Evolutionary conservation across 2,888 invertebrate species (phyloP).

Genomic region (Griposia aprilina): DNA sequence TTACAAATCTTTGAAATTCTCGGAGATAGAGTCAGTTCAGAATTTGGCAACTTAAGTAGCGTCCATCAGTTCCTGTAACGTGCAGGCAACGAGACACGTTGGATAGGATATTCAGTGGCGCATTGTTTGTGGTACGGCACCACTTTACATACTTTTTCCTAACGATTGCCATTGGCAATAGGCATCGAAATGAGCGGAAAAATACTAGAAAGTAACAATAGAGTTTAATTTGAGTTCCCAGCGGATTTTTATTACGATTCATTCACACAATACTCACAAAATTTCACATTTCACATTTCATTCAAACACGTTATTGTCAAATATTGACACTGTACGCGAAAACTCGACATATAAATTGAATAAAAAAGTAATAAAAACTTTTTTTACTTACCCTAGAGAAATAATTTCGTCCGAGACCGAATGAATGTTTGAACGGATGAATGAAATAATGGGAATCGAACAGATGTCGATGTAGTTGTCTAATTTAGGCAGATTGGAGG

Average conservation of each 20-base stretch:
- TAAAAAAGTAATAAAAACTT: constrained; percentile 34
- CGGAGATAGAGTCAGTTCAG: too few relatives aligned
- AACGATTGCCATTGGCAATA: background rate
- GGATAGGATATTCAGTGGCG: too few relatives aligned
- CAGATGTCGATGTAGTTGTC: constrained; percentile 51
- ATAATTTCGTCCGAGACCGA: constrained; percentile 47
- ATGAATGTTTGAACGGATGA: constrained; percentile 63
- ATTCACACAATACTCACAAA: background rate
- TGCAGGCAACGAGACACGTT: too few relatives aligned
- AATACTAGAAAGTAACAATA: constrained; percentile 4
- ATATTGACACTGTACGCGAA: constrained; percentile 37
- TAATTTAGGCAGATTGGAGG: constrained; percentile 57
- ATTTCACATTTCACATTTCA: constrained; percentile 1
- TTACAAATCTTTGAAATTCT: too few relatives aligned
- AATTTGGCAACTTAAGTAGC: too few relatives aligned
- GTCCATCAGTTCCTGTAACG: too few relatives aligned
- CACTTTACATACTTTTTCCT: background rate
- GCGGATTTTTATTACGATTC: background rate
- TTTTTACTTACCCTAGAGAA: constrained; percentile 56
- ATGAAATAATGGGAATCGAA: constrained; percentile 54
- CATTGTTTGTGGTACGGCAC: too few relatives aligned
- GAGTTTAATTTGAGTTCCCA: constrained; percentile 12
- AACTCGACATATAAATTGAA: constrained; percentile 13
- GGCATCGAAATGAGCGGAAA: constrained; percentile 10
- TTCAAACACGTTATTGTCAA: constrained; percentile 15